Base-by-base conservation (phyloP, 2,888 invertebrate genomes). In the Lepidochitona cinerea region DNA sequence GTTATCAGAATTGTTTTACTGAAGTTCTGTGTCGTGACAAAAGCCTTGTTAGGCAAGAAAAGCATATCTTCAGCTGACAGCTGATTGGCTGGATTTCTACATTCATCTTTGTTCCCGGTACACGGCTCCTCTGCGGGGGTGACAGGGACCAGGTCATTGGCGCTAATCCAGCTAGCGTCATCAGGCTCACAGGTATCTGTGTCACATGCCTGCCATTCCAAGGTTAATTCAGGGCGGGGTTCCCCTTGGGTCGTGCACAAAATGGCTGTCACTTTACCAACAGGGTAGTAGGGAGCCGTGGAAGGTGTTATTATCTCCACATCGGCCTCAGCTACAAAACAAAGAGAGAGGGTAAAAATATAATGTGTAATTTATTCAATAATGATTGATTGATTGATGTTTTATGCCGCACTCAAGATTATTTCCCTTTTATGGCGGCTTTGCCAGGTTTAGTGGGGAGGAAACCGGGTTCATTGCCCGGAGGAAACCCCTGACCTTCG, bases 171-270 rank as follows among this genome's bases (percentile, higher is more conserved):
- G n/a, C 26, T 35, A 1, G 66, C 69, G 35, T 70, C 68, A 33
- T 73, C 69, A 66, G 59, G 26, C 18, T 14, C 9, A 64, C 66
- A 29, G n/a, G 3, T 37, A 37, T 14, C n/a, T 32, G 23, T 54
- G 9, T 73, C 73, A 74, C 81, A 82, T 0, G 76, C 35, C 66
- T 81, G 78, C 74, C 77, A 81, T 52, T 72, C 76, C 83, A 82
- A 84, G 33, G 76, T 72, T 52, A 84, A 76, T 5, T 54, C 37
- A 1, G 77, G 74, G 0, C 77, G 74, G 0, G 78, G 78, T 23
- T 49, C 37, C 29, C 78, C 75, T 23, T 53, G 35, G 18, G 67
- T 67, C n/a, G 49, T 37, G 54, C 83, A 83, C 26, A 71, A 52
- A 0, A 81, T 41, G 12, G 52, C 72, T 59, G 76, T 76, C 35